phyloP scores from a whole-genome alignment of 2,888 invertebrate genomes.

The Sinotaia quadrata region DNA sequence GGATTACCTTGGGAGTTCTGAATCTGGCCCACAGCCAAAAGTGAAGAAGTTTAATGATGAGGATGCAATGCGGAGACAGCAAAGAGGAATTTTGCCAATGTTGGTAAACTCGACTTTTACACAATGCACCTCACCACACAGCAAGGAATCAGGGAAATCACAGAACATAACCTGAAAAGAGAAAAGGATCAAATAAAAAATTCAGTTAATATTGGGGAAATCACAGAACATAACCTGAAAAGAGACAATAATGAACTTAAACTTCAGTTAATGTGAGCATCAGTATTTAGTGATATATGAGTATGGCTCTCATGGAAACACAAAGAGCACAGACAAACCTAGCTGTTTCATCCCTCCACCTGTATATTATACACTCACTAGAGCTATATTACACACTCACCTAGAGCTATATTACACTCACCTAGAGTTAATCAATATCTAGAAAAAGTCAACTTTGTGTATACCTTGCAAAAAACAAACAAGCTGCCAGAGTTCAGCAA shows the following conservation, averaged over 20 bases:
- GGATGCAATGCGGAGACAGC: conserved; percentile 76
- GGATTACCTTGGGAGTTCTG: conserved; percentile 46
- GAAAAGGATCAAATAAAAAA: no score
- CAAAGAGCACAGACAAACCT: not conserved
- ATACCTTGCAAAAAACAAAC: no score
- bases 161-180: conserved; percentile 79
- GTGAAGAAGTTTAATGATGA: conserved; percentile 81
- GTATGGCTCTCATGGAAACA: not conserved
- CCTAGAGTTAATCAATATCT: no score
- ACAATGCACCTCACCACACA: conserved; percentile 83
- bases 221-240: conserved; percentile 81
- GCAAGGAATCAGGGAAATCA: conserved; percentile 79
- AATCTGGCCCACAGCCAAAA: conserved; percentile 70
- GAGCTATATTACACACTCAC: no score
- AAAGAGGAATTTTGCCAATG: conserved; percentile 75
- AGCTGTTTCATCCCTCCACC: no score
- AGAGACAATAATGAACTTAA: no score
- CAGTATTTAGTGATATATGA: not conserved
- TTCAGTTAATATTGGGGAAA: conserved; percentile 73
- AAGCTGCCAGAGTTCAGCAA: no score
- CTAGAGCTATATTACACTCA: no score
- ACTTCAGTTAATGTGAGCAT: conserved; percentile 41
- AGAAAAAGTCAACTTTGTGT: no score
- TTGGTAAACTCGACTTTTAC: conserved; percentile 81
- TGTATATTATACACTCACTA: no score